Conservation (phyloP, 2,888 invertebrate genomes). For the Drosophila falleni region DNA sequence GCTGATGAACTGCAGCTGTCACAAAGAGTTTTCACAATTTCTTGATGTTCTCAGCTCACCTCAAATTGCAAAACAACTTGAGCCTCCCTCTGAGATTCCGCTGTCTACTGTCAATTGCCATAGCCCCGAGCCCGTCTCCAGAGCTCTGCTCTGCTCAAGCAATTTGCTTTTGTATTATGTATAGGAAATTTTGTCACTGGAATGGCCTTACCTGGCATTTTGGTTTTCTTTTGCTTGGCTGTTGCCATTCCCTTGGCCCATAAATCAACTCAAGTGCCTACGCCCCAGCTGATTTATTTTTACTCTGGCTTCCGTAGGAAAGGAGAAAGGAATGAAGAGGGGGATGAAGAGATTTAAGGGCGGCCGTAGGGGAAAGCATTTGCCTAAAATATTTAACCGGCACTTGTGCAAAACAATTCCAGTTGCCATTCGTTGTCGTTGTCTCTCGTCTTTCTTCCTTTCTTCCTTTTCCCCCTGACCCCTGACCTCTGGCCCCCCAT, state of each 20-base stretch:
- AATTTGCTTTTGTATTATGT: conserved; percentile 67
- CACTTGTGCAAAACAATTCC: conserved; percentile 78
- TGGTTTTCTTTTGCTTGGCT: conserved; percentile 28
- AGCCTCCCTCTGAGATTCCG: conserved; percentile 22
- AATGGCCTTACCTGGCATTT: conserved; percentile 62
- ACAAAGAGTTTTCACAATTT: conserved; percentile 24
- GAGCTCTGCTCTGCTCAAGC: conserved; percentile 48
- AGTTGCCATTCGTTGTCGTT: conserved; percentile 55
- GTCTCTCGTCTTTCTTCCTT: conserved; percentile 7
- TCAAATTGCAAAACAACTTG: conserved; percentile 59
- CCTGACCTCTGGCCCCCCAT: background rate
- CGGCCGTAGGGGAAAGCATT: conserved; percentile 47
- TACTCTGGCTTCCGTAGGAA: conserved; percentile 37
- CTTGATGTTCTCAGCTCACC: conserved; percentile 15
- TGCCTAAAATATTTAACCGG: conserved; percentile 80
- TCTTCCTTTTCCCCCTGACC: conserved; percentile 10
- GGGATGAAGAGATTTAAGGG: background rate
- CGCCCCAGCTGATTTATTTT: conserved; percentile 80
- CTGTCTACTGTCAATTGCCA: conserved; percentile 55
- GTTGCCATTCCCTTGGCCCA: conserved; percentile 62
- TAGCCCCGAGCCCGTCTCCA: conserved; percentile 42
- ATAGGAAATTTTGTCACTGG: conserved; percentile 61
- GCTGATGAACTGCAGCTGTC: conserved; percentile 67
- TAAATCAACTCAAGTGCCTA: conserved; percentile 81
- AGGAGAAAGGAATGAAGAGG: background rate